A percentile compares a stretch with the other conserved stretches of the same genome.
Conservation (phyloP, 2,888 invertebrate genomes). For the Abrostola tripartita region DNA sequence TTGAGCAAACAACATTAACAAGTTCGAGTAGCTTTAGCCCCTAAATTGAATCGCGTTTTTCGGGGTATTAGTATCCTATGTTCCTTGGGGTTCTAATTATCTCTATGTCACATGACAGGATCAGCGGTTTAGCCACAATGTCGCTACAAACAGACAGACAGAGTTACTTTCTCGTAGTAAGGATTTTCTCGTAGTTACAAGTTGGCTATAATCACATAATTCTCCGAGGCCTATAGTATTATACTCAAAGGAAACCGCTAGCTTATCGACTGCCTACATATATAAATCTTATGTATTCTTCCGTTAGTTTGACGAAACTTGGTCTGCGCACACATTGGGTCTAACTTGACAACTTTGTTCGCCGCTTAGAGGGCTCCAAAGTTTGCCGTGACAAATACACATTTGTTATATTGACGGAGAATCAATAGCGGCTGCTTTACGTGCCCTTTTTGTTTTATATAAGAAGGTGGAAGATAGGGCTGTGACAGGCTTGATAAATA, state of each 20-base stretch:
- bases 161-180: not conserved
- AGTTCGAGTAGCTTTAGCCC: too few species aligned
- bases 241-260: slow-evolving; percentile 22
- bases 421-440: slow-evolving; percentile 65
- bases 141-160: too few species aligned
- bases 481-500: slow-evolving; percentile 1
- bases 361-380: slow-evolving; percentile 55
- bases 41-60: too few species aligned
- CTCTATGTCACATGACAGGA: too few species aligned
- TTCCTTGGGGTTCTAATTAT: not conserved
- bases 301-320: slow-evolving; percentile 43
- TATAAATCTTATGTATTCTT: slow-evolving; percentile 26
- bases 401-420: slow-evolving; percentile 69
- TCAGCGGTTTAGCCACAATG: too few species aligned
- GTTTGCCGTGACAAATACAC: slow-evolving; percentile 74
- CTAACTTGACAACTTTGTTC: slow-evolving; percentile 52
- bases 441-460: slow-evolving; percentile 46
- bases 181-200: not conserved
- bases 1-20: too few species aligned
- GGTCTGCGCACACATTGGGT: slow-evolving; percentile 49
- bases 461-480: slow-evolving; percentile 13
- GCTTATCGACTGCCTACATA: slow-evolving; percentile 9
- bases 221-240: slow-evolving; percentile 12
- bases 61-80: too few species aligned
- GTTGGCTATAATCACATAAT: not conserved